Evolutionary conservation across 2,113 vertebrate genomes (phyloP).

Genomic region (Apodemus speciosus): DNA sequence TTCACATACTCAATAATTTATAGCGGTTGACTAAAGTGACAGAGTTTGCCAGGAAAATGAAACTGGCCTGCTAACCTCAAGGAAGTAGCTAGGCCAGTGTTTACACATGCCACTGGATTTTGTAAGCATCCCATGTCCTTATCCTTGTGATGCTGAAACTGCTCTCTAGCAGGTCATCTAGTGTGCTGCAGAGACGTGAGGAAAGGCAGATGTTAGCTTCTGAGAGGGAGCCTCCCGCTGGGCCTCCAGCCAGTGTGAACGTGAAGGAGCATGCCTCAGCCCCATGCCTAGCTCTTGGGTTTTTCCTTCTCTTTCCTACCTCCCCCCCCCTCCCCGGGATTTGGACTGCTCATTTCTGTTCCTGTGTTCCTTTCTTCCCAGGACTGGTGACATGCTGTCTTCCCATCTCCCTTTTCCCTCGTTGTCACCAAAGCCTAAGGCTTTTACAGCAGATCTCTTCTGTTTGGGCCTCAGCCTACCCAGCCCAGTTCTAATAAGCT

Average conservation of each 20-base stretch:
- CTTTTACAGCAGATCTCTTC: conserved; percentile 22
- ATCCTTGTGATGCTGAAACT: neutral
- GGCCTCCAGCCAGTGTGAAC: conserved; percentile 35
- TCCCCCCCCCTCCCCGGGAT: conserved; percentile 27
- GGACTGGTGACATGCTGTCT: neutral
- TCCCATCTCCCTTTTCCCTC: neutral
- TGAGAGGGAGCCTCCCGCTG: neutral
- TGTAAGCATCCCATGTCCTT: conserved; percentile 1
- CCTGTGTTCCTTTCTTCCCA: conserved; percentile 41
- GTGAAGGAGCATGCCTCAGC: conserved; percentile 14
- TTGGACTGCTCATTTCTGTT: conserved; percentile 1
- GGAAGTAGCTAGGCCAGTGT: conserved; percentile 56
- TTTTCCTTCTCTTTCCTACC: neutral
- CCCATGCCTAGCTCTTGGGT: neutral
- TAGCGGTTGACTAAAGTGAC: neutral
- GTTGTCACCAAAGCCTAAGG: conserved; percentile 27
- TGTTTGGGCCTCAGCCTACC: neutral
- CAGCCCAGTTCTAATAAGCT: conserved; percentile 28
- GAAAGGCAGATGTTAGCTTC: conserved; percentile 54
- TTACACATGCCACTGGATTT: conserved; percentile 36
- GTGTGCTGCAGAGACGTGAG: conserved; percentile 35
- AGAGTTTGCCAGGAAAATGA: conserved; percentile 23
- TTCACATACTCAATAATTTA: neutral
- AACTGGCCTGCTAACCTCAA: neutral
- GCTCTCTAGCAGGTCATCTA: conserved; percentile 40